Evolutionary conservation across 1,140 invertebrate genomes (phyloP).

Genomic region (Stenopsyche tienmushanensis): DNA sequence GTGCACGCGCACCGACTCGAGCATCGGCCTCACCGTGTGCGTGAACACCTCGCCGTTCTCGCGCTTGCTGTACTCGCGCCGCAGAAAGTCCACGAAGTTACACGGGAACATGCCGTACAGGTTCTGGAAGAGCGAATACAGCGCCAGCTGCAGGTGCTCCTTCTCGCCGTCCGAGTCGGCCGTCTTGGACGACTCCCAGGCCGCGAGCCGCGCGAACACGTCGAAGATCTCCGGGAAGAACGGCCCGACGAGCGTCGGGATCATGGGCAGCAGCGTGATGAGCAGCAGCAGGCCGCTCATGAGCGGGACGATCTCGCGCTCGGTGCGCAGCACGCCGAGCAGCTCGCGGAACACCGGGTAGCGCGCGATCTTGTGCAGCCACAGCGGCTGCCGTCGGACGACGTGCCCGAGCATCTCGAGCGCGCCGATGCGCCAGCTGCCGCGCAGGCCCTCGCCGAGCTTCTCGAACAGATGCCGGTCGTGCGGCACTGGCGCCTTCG

Average conservation of each 20-base stretch:
- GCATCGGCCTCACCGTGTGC: conserved; percentile 82
- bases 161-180: conserved; percentile 57
- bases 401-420: conserved; percentile 79
- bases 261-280: conserved; percentile 80
- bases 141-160: conserved; percentile 76
- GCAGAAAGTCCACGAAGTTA: conserved; percentile 80
- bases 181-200: conserved; percentile 57
- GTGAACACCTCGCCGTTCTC: conserved; percentile 71
- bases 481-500: conserved; percentile 78
- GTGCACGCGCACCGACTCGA: conserved; percentile 88
- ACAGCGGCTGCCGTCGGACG: conserved; percentile 79
- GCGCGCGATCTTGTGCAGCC: conserved; percentile 80
- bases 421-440: conserved; percentile 60
- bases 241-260: conserved; percentile 73
- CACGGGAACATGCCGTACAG: conserved; percentile 94
- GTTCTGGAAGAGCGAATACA: conserved; percentile 85
- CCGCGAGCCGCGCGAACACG: conserved; percentile 74
- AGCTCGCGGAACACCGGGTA: conserved; percentile 74
- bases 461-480: conserved; percentile 79
- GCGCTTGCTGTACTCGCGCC: conserved; percentile 67
- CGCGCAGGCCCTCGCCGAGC: conserved; percentile 60
- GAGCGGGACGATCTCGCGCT: conserved; percentile 75
- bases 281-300: conserved; percentile 82
- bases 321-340: conserved; percentile 75
- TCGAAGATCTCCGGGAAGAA: conserved; percentile 82